Evolutionary conservation across 2,888 invertebrate genomes (phyloP), one percentile per base, ranked within the genome.

Genomic region (Cristatella mucedo): DNA sequence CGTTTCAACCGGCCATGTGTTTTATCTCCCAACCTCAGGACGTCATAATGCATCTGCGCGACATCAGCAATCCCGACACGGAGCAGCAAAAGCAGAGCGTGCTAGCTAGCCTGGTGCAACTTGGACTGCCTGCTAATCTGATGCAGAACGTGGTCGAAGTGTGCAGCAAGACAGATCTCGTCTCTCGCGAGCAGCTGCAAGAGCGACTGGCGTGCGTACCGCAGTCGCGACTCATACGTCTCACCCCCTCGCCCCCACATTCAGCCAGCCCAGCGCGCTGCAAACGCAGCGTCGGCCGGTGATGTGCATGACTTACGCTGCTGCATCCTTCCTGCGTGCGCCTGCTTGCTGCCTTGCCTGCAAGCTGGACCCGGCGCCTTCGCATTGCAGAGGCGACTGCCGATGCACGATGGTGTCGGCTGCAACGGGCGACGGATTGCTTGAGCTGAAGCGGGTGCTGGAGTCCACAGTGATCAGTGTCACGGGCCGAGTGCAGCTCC

Each of bases 31-130:
- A n/a, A n/a, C n/a, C n/a, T 39, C 53, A 81, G 80, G 80, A 84
- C 68, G 64, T 82, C 1, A 73, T 85, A 34, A 58, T 86, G 34
- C 83, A 84, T 57, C 74, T 85, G 1, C 74, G 77, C 53, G 85
- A 85, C 60, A 59, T 76, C 1, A 80, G 82, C 44, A 80, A 82
- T 61, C 76, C 77, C 3, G 78, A 82, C 56, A 68, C 70, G 49
- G 49, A 59, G 38, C 74, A 75, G 16, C 84, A 86, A 63, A 68
- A 73, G 29, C 65, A 73, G 20, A 78, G 78, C 51, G 83, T 86
- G 0, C 54, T 74, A 22, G 52, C 70, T 16, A 82, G 80, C 0
- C 63, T 86, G 18, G 51, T 69, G 42, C 61, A 63, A 2, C 62
- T 83, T 49, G 60, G 66, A 38, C 55, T 73, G 19, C 53, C 69